Percentiles rank a stretch among this genome's conserved stretches.
These are phyloP conservation scores for Eptatretus atami DNA, from an alignment of 2,797 vertebrate species.

Conservation along the genomic window DNA sequence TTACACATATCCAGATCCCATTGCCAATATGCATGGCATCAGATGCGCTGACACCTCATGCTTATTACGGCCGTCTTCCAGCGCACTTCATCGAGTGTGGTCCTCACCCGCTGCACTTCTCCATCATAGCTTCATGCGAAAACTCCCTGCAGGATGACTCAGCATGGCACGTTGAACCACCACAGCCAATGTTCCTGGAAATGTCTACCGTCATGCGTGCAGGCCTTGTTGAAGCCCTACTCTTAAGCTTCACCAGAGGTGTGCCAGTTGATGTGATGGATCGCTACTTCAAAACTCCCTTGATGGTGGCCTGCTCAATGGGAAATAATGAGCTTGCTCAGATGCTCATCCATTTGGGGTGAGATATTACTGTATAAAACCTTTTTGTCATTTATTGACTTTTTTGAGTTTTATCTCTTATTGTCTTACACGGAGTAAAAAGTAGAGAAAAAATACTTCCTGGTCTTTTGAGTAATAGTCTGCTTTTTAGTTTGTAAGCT, in stretches of 20 bases:
- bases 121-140: too few relatives aligned
- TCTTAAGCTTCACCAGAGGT: conserved; percentile 32
- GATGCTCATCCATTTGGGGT: conserved; percentile 42
- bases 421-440: too few relatives aligned
- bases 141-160: conserved; percentile 55
- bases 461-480: neutral
- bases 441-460: too few relatives aligned
- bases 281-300: conserved; percentile 45
- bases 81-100: conserved; percentile 35
- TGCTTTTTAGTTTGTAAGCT: conserved; percentile 4
- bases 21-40: conserved; percentile 39
- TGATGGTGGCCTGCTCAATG: conserved; percentile 31
- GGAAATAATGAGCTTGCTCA: conserved; percentile 32
- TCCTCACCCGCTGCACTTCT: conserved; percentile 9
- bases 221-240: conserved; percentile 39
- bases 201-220: conserved; percentile 34
- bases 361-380: too few relatives aligned
- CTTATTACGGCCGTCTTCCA: conserved; percentile 28
- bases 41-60: conserved; percentile 9
- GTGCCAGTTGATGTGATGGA: conserved; percentile 44
- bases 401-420: too few relatives aligned
- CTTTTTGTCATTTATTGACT: too few relatives aligned
- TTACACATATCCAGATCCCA: conserved; percentile 12
- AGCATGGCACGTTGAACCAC: conserved; percentile 36
- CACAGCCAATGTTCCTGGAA: conserved; percentile 20